These are phyloP conservation scores for Catharus ustulatus DNA, from an alignment of 2,797 vertebrate genomes.

Conservation along the genomic window DNA sequence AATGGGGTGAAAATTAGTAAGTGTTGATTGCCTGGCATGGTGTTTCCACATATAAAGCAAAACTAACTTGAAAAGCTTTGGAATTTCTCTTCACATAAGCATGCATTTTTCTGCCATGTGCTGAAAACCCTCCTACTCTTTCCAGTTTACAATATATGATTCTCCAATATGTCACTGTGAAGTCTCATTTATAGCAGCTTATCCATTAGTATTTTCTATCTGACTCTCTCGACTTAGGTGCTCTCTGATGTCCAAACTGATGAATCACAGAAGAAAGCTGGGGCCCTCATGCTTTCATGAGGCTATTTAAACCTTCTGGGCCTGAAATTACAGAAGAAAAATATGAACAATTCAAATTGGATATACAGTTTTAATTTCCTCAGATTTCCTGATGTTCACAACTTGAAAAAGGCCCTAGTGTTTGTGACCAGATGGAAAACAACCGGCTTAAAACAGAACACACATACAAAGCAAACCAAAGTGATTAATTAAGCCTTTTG, in stretches of 20 bases:
- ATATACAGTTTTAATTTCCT: background rate
- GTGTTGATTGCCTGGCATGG: background rate
- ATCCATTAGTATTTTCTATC: background rate
- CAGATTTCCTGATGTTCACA: background rate
- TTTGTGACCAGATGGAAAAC: background rate
- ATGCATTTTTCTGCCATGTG: background rate
- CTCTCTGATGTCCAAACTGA: background rate
- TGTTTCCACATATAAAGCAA: background rate
- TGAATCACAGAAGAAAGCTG: background rate
- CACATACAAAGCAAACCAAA: background rate
- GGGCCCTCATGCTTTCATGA: background rate
- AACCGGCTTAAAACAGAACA: background rate
- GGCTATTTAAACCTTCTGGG: background rate
- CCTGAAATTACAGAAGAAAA: background rate
- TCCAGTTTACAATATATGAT: background rate
- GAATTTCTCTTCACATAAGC: background rate
- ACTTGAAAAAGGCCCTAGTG: background rate
- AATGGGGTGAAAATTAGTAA: background rate
- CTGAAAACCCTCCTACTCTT: background rate
- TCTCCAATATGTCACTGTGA: background rate
- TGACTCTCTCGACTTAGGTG: background rate
- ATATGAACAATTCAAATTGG: background rate
- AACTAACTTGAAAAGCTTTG: background rate
- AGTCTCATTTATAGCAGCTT: background rate
- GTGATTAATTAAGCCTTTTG: background rate